Evolutionary conservation across 2,797 vertebrate genomes (phyloP).

Genomic region (Caiman crocodilus): DNA sequence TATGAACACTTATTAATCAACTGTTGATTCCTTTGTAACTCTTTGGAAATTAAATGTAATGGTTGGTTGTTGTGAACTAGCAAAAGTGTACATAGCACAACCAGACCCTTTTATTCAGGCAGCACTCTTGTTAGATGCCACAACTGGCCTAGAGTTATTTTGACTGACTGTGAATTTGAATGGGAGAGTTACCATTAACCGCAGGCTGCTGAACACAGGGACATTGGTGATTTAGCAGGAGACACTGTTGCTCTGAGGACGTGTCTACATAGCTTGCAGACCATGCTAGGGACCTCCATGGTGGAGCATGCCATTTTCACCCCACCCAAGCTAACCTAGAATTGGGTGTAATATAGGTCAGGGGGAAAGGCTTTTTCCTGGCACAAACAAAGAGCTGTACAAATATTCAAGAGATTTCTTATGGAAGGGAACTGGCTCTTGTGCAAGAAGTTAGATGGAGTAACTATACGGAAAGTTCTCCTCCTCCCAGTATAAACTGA

Average conservation of each 20-base stretch:
- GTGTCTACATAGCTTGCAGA: too few relatives aligned
- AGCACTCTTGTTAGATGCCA: not conserved
- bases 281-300: too few relatives aligned
- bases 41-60: not conserved
- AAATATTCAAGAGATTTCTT: too few relatives aligned
- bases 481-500: too few relatives aligned
- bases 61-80: not conserved
- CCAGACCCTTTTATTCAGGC: not conserved
- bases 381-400: too few relatives aligned
- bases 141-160: not conserved
- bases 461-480: too few relatives aligned
- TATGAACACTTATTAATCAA: not conserved
- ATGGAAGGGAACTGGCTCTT: too few relatives aligned
- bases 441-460: too few relatives aligned
- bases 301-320: too few relatives aligned
- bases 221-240: not conserved
- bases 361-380: too few relatives aligned
- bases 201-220: not conserved
- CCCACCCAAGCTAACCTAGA: too few relatives aligned
- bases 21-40: not conserved
- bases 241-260: not conserved
- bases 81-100: not conserved
- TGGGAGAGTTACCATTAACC: not conserved
- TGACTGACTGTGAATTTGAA: not conserved
- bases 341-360: too few relatives aligned